Base-by-base conservation (phyloP, 1,140 invertebrate genomes). In the Drosophila nigromelanica region DNA sequence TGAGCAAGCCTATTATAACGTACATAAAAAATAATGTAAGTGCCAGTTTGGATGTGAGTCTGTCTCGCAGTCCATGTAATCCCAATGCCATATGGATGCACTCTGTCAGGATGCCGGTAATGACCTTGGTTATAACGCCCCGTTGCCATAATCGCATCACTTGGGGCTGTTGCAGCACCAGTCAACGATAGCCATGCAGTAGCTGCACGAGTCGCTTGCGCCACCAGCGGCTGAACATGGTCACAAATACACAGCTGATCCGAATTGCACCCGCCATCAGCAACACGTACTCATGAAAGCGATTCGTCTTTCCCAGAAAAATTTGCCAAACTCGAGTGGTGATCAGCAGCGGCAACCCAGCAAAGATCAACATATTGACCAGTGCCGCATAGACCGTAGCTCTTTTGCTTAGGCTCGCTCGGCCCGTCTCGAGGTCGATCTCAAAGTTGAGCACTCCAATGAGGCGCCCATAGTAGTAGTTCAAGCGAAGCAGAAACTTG, bases 211-310 rank as follows among this genome's bases (percentile, higher is more conserved):
- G 4, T 48, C 37, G 35, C 0, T 8, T 2, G 15, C 68, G 78
- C 11, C 52, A 47, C 81, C 81, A 86, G 5, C 82, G 68, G 18
- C 40, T 78, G 3, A 66, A 14, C 4, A 87, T 43, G 1, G 78
- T 76, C 0, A 69, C 7, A 4, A 66, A 11, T 0, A 87, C 78
- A 5, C 67, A 85, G 6, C 7, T 8, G 8, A 61, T 12, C 0
- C 82, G 74, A 2, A 78, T 51, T 14, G 10, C 2, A 8, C 69
- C 39, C 8, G 68, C 50, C 3, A 76, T 3, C 3, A 77, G 10
- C 10, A 86, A 76, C 4, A 86, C 64, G 5, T 76, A 72, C 6
- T 81, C 59, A 12, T 81, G 62, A 6, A 86, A 40, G 0, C 15
- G 8, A 18, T 62, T 64, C 0, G 55, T 42, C 0, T 35, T 11